These are phyloP conservation scores for Heliconius aoede DNA, from an alignment of 2,888 invertebrate genomes.

Conservation along the genomic window DNA sequence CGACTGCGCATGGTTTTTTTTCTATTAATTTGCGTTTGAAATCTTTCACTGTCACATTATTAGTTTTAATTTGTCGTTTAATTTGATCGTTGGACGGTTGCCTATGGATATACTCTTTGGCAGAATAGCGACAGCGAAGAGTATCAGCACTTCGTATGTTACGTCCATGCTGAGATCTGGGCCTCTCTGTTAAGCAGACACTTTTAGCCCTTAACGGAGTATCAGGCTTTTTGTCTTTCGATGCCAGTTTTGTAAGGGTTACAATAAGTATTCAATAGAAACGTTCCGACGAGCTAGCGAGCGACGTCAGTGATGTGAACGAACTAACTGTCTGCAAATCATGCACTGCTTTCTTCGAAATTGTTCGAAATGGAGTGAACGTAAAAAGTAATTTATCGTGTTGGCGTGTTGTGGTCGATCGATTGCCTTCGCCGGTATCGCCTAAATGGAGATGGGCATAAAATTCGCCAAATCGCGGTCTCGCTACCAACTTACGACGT, in stretches of 20 bases:
- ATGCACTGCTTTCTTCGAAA: constrained; percentile 64
- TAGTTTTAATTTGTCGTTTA: constrained; percentile 53
- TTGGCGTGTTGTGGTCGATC: constrained; percentile 75
- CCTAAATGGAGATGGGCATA: constrained; percentile 73
- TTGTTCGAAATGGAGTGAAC: constrained; percentile 63
- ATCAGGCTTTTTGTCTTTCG: constrained; percentile 54
- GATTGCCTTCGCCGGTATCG: constrained; percentile 65
- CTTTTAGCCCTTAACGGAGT: constrained; percentile 72
- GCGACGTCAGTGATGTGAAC: constrained; percentile 59
- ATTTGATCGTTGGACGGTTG: constrained; percentile 50
- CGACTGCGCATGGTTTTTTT: constrained; percentile 71
- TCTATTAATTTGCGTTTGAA: constrained; percentile 67
- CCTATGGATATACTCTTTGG: constrained; percentile 61
- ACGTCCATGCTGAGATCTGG: constrained; percentile 69
- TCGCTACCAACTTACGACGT: constrained; percentile 47
- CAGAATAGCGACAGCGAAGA: constrained; percentile 57
- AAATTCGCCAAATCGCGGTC: constrained; percentile 69
- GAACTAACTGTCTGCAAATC: constrained; percentile 69
- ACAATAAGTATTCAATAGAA: constrained; percentile 35
- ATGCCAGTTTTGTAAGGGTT: constrained; percentile 58
- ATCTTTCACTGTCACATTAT: constrained; percentile 63
- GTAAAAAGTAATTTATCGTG: constrained; percentile 80
- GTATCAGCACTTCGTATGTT: constrained; percentile 68
- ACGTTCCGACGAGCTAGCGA: constrained; percentile 59
- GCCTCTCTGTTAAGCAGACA: constrained; percentile 69